Base-by-base conservation (phyloP, 2,113 vertebrate genomes). In the Gallinago jamesoni region DNA sequence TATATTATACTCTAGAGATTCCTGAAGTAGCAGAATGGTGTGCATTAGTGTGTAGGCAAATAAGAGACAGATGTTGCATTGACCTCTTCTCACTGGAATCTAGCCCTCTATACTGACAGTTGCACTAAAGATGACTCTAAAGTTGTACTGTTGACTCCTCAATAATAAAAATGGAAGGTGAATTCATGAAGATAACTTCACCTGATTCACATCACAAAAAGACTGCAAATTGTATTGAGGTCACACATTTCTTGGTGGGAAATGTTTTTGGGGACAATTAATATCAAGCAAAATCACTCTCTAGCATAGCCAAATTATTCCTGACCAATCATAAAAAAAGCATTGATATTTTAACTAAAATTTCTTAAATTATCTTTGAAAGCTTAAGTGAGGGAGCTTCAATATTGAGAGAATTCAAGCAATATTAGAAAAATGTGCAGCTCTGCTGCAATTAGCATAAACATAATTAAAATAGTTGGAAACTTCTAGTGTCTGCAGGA, bases 61-160 rank as follows among this genome's bases (percentile, higher is more conserved):
- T 43, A 89, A 89, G 84, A 88, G 92, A 64, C 64, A 96, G 57
- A 91, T 89, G 93, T 70, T 60, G 35, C 68, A 80, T 1, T 94
- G 87, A 94, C 81, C 84, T 95, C 74, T 83, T 77, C 59, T 78
- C 70, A 76, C 21, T 75, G 37, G 68, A 84, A 56, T 66, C 37
- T 48, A 75, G 43, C 57, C n/a, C 35, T 47, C 64, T 76, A 48
- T 16, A 53, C 13, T 60, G 75, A 68, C 57, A 88, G 80, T 6
- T 78, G n/a, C 33, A 82, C 37, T 67, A 78, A 76, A 83, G 48
- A 63, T 28, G 19, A 78, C 28, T 70, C 87, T 80, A 41, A 92
- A 59, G 39, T 43, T 66, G 37, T 35, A 43, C 50, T 45, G 45
- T 59, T 35, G 57, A 56, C n/a, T 67, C 52, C 18, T 39, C 24